phyloP scores from a whole-genome alignment of 2,797 vertebrate species.

The Macropodus opercularis region DNA sequence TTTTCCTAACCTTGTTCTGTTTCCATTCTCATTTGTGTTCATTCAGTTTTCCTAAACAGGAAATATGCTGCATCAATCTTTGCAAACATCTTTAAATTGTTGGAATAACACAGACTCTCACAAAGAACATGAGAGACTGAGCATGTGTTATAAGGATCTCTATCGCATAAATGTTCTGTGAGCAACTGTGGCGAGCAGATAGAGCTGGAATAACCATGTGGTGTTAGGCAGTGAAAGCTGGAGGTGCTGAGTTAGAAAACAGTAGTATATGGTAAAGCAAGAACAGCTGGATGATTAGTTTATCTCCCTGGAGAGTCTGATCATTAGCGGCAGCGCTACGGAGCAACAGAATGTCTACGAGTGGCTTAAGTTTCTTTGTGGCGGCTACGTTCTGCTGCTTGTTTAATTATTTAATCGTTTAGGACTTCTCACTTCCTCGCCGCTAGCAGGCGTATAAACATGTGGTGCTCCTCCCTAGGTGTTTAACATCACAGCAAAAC shows the following conservation, averaged over 20 bases:
- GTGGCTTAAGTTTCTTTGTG: not conserved
- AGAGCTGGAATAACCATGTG: not conserved
- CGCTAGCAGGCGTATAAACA: not conserved
- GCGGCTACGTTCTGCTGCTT: not conserved
- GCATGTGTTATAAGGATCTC: not conserved
- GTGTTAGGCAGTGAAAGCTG: constrained; percentile 3
- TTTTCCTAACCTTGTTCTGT: constrained; percentile 31
- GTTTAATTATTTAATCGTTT: not conserved
- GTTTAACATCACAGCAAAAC: not conserved
- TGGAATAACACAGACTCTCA: constrained; percentile 1
- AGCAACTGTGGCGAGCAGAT: not conserved
- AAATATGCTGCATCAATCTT: constrained; percentile 11
- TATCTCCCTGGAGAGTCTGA: not conserved
- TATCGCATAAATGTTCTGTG: not conserved
- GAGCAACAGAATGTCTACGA: not conserved
- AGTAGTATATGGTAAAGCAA: not conserved
- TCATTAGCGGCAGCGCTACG: not conserved
- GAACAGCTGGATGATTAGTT: not conserved
- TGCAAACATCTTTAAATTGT: constrained; percentile 19
- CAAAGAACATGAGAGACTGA: constrained; percentile 4
- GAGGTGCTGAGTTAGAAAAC: not conserved
- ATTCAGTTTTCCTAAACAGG: constrained; percentile 14
- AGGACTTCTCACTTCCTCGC: not conserved
- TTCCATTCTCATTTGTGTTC: constrained; percentile 7
- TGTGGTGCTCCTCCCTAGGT: not conserved